Percentiles rank a stretch among this genome's conserved stretches.
phyloP scores from a whole-genome alignment of 1,140 invertebrate species.

The Drosophila orosa region DNA sequence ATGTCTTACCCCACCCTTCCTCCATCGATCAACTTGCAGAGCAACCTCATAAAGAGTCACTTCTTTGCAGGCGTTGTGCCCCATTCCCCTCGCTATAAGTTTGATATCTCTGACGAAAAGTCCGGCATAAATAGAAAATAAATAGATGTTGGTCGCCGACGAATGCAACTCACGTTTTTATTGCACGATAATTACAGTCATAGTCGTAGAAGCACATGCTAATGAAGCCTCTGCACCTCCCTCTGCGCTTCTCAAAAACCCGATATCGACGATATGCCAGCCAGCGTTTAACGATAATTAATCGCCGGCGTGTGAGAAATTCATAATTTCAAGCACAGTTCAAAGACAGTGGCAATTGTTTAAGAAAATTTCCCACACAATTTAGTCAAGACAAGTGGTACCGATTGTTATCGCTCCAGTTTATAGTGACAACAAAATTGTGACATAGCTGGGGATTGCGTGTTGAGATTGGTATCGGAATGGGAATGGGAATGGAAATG shows the following conservation, averaged over 20 bases:
- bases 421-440: conserved; percentile 36
- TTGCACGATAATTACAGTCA: conserved; percentile 72
- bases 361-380: conserved; percentile 53
- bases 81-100: not conserved
- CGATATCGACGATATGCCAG: conserved; percentile 66
- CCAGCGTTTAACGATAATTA: conserved; percentile 71
- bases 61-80: not conserved
- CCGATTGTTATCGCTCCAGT: conserved; percentile 37
- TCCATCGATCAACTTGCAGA: conserved; percentile 27
- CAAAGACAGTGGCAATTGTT: conserved; percentile 44
- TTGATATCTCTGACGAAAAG: conserved; percentile 31
- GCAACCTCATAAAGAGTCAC: conserved; percentile 16
- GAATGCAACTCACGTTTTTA: conserved; percentile 73
- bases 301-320: conserved; percentile 73
- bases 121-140: conserved; percentile 31
- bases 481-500: conserved; percentile 18
- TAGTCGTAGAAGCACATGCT: conserved; percentile 52
- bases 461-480: conserved; percentile 27
- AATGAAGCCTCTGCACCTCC: conserved; percentile 41
- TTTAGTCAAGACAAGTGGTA: conserved; percentile 8
- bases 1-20: not conserved
- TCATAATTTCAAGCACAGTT: conserved; percentile 50
- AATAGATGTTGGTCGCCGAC: conserved; percentile 8
- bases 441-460: conserved; percentile 29
- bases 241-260: not conserved